Conservation (phyloP, 1,140 invertebrate species). For the Plectrocnemia conspersa region DNA sequence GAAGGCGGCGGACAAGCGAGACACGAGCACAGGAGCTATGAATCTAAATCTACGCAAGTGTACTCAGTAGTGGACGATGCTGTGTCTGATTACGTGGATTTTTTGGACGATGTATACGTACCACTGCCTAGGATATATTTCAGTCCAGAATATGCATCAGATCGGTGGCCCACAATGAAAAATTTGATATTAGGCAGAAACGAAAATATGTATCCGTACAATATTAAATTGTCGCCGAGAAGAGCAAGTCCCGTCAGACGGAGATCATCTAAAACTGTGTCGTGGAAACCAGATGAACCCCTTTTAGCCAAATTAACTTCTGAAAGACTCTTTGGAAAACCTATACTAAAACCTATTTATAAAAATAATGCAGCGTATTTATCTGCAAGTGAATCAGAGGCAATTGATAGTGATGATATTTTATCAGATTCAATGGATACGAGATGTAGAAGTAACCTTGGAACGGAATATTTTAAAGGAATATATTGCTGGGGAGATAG, state of each 20-base stretch:
- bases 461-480: conserved; percentile 25
- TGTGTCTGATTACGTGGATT: conserved; percentile 17
- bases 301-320: too few species aligned
- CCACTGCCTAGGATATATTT: conserved; percentile 29
- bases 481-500: conserved; percentile 30
- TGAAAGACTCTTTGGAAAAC: too few species aligned
- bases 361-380: background rate
- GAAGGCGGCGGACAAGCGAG: conserved; percentile 5
- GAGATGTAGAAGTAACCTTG: background rate
- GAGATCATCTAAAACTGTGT: conserved; percentile 23
- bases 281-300: conserved; percentile 23
- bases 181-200: conserved; percentile 31
- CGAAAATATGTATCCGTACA: conserved; percentile 29
- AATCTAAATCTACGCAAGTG: conserved; percentile 28
- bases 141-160: conserved; percentile 9
- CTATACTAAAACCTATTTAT: too few species aligned
- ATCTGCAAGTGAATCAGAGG: conserved; percentile 8
- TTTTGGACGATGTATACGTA: conserved; percentile 28
- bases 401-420: conserved; percentile 14
- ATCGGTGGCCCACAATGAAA: conserved; percentile 28
- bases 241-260: conserved; percentile 1
- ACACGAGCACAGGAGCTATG: background rate
- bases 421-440: background rate
- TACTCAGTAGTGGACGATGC: background rate
- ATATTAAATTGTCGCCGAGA: conserved; percentile 29